Base-by-base conservation (phyloP, 2,113 vertebrate species). In the Myotis brandtii region DNA sequence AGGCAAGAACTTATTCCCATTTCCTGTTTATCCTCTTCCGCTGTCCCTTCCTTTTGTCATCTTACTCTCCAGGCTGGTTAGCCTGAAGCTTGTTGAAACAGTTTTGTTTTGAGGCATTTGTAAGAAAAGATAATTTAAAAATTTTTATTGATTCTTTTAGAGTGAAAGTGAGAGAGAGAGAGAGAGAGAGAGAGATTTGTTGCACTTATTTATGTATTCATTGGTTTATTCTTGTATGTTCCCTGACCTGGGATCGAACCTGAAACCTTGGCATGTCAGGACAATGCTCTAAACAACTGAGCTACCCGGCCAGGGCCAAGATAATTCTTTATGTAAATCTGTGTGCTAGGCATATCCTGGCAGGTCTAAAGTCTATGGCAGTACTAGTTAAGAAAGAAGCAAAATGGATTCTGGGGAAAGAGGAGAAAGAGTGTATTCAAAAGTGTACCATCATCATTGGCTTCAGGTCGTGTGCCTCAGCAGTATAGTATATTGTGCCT, bases 301-400 rank as follows among this genome's bases (percentile, higher is more conserved):
- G 64, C 30, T 67, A 67, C 64, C 14, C 14, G 2, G 64, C 64
- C 64, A 67, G 32, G 64, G 16, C 64, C 64, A 67, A 66, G 32
- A 64, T 95, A 30, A 69, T 76, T 88, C 72, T 86, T 75, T 43
- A 67, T 10, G 16, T 81, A 66, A 73, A 64, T 77, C 54, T 94
- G 10, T 73, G n/a, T 66, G 32, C 95, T 82, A 10, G 59, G 40
- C 80, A 13, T 67, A 83, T 59, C 32, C 34, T 70, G 66, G 59
- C 52, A 87, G 43, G 59, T 89, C 20, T 92, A 75, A 92, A 40
- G 14, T 37, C 34, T 67, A 79, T 59, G 54, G 56, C 23, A 46
- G 8, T 84, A 13, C 93, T 93, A 62, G 18, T 72, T 89, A 72
- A 92, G 62, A 72, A 92, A 20, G 59, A 95, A 79, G 69, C 32